phyloP scores from a whole-genome alignment of 1,140 invertebrate species.

The Anagrus nilaparvatae region DNA sequence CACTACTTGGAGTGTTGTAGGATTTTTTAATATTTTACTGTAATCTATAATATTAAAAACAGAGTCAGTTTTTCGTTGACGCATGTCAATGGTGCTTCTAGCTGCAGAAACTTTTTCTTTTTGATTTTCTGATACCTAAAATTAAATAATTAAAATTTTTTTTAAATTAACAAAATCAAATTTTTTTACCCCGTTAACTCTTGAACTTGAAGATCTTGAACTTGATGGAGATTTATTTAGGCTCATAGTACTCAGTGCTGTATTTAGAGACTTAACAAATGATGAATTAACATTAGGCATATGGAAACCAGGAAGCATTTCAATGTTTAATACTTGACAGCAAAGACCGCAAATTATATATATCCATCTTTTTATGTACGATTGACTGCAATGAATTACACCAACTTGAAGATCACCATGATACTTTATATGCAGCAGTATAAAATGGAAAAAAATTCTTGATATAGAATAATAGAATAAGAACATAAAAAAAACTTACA shows the following conservation, averaged over 20 bases:
- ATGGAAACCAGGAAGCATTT: conserved; percentile 39
- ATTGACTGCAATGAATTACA: conserved; percentile 40
- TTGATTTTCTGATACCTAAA: conserved; percentile 2
- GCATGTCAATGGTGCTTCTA: conserved; percentile 11
- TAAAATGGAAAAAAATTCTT: too few species aligned
- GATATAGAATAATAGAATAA: too few species aligned
- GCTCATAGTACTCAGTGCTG: background rate
- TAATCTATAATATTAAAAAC: conserved; percentile 16
- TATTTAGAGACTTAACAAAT: background rate
- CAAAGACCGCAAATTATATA: conserved; percentile 46
- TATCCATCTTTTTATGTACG: conserved; percentile 43
- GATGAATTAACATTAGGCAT: conserved; percentile 9
- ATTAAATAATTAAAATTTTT: conserved; percentile 3
- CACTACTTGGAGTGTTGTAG: background rate
- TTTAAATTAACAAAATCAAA: background rate
- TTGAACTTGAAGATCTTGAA: conserved; percentile 7
- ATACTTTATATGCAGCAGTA: too few species aligned
- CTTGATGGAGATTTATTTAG: background rate
- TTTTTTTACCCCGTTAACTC: conserved; percentile 20
- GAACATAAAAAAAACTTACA: conserved; percentile 36
- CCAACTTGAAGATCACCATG: conserved; percentile 37
- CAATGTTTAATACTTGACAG: conserved; percentile 38
- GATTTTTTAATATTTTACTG: background rate
- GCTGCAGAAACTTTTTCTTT: conserved; percentile 3
- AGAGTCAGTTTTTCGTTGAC: conserved; percentile 11